Evolutionary conservation across 2,113 vertebrate species (phyloP), one percentile per base, ranked within the genome.

Genomic region (Pteronura brasiliensis): DNA sequence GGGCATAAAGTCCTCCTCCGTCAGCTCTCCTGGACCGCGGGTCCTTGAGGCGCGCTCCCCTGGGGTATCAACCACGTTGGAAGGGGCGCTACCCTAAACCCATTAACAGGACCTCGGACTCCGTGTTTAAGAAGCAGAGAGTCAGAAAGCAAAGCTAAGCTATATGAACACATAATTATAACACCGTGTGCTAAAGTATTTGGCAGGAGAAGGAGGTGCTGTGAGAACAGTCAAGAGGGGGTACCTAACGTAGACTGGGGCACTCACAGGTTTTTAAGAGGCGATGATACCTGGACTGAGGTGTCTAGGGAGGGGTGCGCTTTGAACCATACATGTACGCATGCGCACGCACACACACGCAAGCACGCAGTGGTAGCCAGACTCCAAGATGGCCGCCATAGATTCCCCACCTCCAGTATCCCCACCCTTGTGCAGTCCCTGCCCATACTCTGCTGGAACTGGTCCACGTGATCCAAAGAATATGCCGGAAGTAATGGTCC

Each of bases 331-430:
- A 34, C 63, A 34, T 15, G 29, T 34, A 4, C 25, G 63, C 63
- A 65, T 34, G 63, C 63, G 29, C 27, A 31, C 29, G 13, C 20
- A 23, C 57, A 7, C 21, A 9, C 57, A 8, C 20, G 0, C n/a
- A 98, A 97, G 99, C 98, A 7, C 98, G 99, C 97, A 98, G 25
- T 9, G 29, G 67, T 34, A 36, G 31, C 39, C 31, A 7, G 88
- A 31, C 47, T 65, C 87, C 61, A 31, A 27, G 31, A 18, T 6
- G 21, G 84, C 17, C 2, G 1, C 77, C 25, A 6, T 2, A 0
- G 14, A 42, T 3, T 18, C 36, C 14, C 36, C 18, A 5, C 67
- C 34, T 36, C 14, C 74, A 1, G 55, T 31, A 4, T 4, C 20
- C 72, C 49, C 27, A 34, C 12, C 84, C 29, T 39, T 29, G 25